Conservation (phyloP, 2,113 vertebrate species). For the Pycnonotus jocosus region DNA sequence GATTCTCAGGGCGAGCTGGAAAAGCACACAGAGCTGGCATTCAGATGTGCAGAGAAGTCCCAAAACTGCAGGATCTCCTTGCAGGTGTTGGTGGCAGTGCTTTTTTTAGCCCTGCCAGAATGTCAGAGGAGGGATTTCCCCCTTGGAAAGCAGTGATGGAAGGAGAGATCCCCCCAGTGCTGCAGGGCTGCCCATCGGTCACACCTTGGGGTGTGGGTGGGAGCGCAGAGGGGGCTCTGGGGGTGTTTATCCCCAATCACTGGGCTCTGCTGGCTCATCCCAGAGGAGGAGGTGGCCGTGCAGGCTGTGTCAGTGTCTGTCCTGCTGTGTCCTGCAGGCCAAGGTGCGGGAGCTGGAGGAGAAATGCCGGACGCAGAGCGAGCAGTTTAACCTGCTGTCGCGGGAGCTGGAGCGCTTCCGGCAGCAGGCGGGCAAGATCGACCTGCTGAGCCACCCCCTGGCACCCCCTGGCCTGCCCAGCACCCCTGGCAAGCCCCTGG, state of each 20-base stretch:
- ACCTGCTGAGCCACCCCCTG: slow-evolving; percentile 78
- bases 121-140: neutral
- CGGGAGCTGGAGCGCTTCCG: slow-evolving; percentile 91
- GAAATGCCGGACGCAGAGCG: slow-evolving; percentile 92
- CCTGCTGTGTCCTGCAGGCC: slow-evolving; percentile 68
- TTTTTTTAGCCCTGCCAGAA: neutral
- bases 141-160: neutral
- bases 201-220: accelerated
- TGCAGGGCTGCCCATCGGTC: neutral
- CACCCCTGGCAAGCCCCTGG: slow-evolving; percentile 79
- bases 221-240: neutral
- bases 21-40: accelerated
- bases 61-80: neutral
- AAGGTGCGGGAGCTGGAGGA: slow-evolving; percentile 96
- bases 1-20: neutral
- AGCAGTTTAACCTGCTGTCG: slow-evolving; percentile 95
- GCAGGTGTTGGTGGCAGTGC: neutral
- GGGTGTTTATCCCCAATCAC: neutral
- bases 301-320: neutral
- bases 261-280: too few relatives aligned
- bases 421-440: slow-evolving; percentile 85
- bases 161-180: neutral
- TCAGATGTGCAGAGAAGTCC: neutral
- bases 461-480: slow-evolving; percentile 68
- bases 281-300: too few relatives aligned